Evolutionary conservation across 2,888 invertebrate genomes (phyloP).

Genomic region (Bimastos eiseni): DNA sequence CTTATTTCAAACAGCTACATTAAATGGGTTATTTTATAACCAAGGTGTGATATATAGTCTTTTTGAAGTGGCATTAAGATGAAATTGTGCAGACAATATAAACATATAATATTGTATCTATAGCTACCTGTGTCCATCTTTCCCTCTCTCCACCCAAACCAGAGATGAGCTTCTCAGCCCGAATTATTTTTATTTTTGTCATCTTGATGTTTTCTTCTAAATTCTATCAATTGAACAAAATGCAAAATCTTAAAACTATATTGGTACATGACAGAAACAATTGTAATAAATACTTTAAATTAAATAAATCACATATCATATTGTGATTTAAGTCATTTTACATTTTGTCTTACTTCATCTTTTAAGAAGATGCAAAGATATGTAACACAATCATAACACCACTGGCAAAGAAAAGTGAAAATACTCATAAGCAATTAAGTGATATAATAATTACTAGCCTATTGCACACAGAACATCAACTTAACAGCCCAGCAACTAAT

Average conservation of each 20-base stretch:
- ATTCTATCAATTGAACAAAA: constrained; percentile 47
- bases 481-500: no score
- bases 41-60: no score
- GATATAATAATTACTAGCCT: no score
- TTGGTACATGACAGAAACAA: constrained; percentile 1
- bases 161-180: constrained; percentile 61
- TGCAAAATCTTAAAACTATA: background rate
- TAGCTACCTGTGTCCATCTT: constrained; percentile 58
- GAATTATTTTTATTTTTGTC: constrained; percentile 60
- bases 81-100: background rate
- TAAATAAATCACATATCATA: background rate
- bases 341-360: background rate
- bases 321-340: background rate
- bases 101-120: background rate
- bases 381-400: background rate
- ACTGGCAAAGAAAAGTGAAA: no score
- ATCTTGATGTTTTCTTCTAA: constrained; percentile 60
- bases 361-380: background rate
- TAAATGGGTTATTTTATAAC: background rate
- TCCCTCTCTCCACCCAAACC: constrained; percentile 61
- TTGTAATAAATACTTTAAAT: background rate
- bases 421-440: background rate
- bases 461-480: no score
- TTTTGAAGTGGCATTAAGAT: no score
- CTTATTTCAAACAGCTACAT: background rate